Conservation (phyloP, 1,140 invertebrate species). For the Neelides sp. region DNA sequence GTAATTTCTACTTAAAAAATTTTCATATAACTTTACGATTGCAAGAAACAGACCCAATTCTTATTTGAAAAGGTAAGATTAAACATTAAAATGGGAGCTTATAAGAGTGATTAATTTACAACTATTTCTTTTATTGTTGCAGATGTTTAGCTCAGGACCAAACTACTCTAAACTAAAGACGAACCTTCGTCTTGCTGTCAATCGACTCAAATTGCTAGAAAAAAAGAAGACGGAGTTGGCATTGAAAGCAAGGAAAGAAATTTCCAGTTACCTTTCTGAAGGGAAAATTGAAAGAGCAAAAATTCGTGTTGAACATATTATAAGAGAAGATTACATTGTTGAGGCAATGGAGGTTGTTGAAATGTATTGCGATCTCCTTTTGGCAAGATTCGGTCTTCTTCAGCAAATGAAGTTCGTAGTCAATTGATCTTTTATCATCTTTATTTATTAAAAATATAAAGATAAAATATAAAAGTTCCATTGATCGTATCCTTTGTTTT, state of each 20-base stretch:
- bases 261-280: slow-evolving; percentile 83
- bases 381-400: slow-evolving; percentile 91
- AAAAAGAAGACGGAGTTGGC: slow-evolving; percentile 97
- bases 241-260: slow-evolving; percentile 90
- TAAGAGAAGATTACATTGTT: slow-evolving; percentile 96
- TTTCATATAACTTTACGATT: too few species aligned
- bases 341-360: slow-evolving; percentile 98
- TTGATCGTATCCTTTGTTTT: slow-evolving; percentile 1
- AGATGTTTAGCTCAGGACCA: slow-evolving; percentile 73
- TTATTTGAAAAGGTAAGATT: too few species aligned
- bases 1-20: too few species aligned
- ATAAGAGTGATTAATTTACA: neutral
- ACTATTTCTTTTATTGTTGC: slow-evolving; percentile 22
- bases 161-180: slow-evolving; percentile 96
- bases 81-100: too few species aligned
- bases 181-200: slow-evolving; percentile 78
- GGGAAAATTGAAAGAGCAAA: slow-evolving; percentile 87
- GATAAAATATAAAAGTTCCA: too few species aligned
- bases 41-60: too few species aligned
- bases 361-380: slow-evolving; percentile 97
- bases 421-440: slow-evolving; percentile 1
- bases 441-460: too few species aligned
- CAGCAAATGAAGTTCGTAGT: slow-evolving; percentile 81
- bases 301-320: slow-evolving; percentile 96
- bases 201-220: slow-evolving; percentile 85